Evolutionary conservation across 2,888 invertebrate species (phyloP).

Genomic region (Machimus atricapillus): DNA sequence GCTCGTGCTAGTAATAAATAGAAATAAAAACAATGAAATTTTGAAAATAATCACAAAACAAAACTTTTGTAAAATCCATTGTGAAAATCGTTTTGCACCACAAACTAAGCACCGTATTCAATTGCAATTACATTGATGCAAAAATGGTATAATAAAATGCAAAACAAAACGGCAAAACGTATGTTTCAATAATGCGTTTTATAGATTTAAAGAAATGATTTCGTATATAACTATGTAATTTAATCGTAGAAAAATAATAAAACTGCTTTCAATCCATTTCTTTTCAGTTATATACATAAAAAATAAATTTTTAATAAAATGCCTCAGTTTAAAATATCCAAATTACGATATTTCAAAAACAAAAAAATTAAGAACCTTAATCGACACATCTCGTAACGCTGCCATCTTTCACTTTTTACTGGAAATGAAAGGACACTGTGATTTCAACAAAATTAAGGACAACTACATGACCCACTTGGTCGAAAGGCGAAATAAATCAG

Average conservation of each 20-base stretch:
- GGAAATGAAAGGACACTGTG: constrained; percentile 68
- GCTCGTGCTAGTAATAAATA: not conserved
- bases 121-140: too few species aligned
- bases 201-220: not conserved
- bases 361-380: constrained; percentile 70
- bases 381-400: constrained; percentile 77
- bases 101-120: too few species aligned
- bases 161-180: too few species aligned
- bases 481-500: constrained; percentile 67
- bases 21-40: not conserved
- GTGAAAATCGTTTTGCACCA: not conserved
- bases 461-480: constrained; percentile 64
- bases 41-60: not conserved
- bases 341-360: constrained; percentile 68
- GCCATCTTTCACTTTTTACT: constrained; percentile 76
- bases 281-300: constrained; percentile 66
- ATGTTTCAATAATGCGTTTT: too few species aligned
- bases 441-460: constrained; percentile 66
- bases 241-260: too few species aligned
- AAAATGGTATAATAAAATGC: too few species aligned
- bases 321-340: constrained; percentile 68
- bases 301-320: constrained; percentile 66
- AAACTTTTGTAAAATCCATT: not conserved
- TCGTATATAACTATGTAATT: not conserved
- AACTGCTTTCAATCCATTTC: not conserved